Conservation (phyloP, 92 coral and sea anemone genomes). For the Epizoanthus rinbou region DNA sequence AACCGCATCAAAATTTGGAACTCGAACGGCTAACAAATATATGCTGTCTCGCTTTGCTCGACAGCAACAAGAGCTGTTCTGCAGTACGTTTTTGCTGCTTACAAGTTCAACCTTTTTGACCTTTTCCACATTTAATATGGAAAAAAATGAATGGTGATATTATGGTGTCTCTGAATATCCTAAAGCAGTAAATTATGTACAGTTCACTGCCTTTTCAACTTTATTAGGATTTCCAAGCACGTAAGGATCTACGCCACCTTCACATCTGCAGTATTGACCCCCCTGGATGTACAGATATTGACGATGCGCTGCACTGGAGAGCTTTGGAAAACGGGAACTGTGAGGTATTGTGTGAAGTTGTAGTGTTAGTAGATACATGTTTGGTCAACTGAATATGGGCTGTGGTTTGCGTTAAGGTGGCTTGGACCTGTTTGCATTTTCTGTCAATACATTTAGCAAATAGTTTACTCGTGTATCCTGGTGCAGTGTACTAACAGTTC, state of each 20-base stretch:
- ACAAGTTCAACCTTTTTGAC: too few species aligned
- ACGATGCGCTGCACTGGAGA: conserved; percentile 97
- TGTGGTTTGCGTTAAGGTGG: neutral
- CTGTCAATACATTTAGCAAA: too few species aligned
- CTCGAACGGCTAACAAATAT: too few species aligned
- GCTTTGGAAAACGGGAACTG: conserved; percentile 77
- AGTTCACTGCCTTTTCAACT: neutral
- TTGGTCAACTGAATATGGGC: neutral
- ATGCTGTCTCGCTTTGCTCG: too few species aligned
- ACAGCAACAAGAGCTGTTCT: neutral
- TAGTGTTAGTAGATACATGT: neutral
- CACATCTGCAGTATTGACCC: conserved; percentile 96
- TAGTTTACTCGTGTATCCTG: too few species aligned
- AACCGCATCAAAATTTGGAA: too few species aligned
- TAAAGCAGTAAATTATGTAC: too few species aligned
- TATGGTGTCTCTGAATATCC: too few species aligned
- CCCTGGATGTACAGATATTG: conserved; percentile 99
- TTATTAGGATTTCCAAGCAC: conserved; percentile 76
- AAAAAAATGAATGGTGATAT: too few species aligned
- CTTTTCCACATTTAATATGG: too few species aligned
- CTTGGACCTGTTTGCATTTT: neutral
- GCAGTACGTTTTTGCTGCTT: neutral
- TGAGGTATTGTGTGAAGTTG: conserved; percentile 59
- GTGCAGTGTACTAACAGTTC: too few species aligned
- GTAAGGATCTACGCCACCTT: conserved; percentile 86